These are phyloP conservation scores for Chymomyza procnemis DNA, from an alignment of 2,888 invertebrate species.

Conservation along the genomic window DNA sequence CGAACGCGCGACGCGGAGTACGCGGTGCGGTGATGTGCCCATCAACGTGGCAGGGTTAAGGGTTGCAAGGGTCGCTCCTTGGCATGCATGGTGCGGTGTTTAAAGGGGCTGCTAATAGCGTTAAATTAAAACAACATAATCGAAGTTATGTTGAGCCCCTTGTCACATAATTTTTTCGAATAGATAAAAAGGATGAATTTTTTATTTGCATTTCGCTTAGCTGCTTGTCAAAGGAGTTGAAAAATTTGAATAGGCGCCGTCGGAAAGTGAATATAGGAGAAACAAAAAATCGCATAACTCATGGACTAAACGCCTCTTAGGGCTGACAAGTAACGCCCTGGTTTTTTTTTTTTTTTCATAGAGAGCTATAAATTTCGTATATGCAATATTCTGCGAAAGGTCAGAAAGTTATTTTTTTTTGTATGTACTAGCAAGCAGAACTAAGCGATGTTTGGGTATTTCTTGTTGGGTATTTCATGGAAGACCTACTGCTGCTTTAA, in stretches of 20 bases:
- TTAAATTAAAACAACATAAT: constrained; percentile 75
- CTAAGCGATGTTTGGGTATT: neutral
- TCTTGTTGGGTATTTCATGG: too few species aligned
- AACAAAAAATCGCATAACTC: neutral
- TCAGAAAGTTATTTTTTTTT: neutral
- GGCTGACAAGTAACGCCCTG: constrained; percentile 31
- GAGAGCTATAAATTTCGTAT: constrained; percentile 32
- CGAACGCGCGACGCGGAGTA: constrained; percentile 1
- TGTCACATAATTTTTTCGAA: constrained; percentile 62
- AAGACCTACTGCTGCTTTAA: too few species aligned
- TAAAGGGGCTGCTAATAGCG: constrained; percentile 68
- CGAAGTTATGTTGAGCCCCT: constrained; percentile 33
- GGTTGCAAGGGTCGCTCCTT: constrained; percentile 31
- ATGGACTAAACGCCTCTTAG: constrained; percentile 55
- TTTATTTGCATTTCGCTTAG: constrained; percentile 69
- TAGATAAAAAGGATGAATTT: constrained; percentile 34
- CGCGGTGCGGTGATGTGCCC: constrained; percentile 32
- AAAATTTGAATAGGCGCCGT: neutral
- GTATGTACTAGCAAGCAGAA: neutral
- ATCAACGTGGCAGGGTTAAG: constrained; percentile 15
- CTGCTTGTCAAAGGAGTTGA: constrained; percentile 29
- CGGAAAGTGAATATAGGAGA: neutral
- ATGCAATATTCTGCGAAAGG: neutral
- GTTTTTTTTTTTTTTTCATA: constrained; percentile 14
- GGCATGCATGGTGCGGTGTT: constrained; percentile 9